phyloP scores from a whole-genome alignment of 2,797 vertebrate species.

The Acanthurus tractus region DNA sequence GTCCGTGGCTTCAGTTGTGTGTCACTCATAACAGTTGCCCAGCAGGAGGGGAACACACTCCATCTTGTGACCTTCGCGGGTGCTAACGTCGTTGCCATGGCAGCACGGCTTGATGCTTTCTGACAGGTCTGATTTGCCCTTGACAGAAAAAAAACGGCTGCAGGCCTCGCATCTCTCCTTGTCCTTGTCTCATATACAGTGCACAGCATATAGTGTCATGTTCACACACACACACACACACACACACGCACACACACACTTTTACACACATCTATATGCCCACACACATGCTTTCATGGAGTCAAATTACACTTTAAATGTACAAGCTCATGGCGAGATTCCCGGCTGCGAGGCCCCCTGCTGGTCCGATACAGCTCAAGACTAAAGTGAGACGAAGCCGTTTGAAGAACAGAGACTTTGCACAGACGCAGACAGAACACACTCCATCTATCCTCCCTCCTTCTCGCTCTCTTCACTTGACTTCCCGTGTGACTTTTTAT shows the following conservation, averaged over 20 bases:
- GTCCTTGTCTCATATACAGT: constrained; percentile 68
- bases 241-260: constrained; percentile 38
- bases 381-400: constrained; percentile 57
- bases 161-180: constrained; percentile 60
- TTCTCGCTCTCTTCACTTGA: constrained; percentile 46
- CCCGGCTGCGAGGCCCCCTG: constrained; percentile 69
- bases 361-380: constrained; percentile 54
- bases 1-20: constrained; percentile 65
- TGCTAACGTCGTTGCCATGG: constrained; percentile 83
- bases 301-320: constrained; percentile 70
- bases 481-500: constrained; percentile 67
- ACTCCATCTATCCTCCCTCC: constrained; percentile 46
- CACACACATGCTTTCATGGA: constrained; percentile 52
- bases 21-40: constrained; percentile 76
- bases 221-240: constrained; percentile 22
- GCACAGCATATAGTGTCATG: constrained; percentile 26
- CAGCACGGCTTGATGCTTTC: constrained; percentile 82
- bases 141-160: constrained; percentile 75
- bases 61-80: constrained; percentile 83
- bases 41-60: constrained; percentile 78
- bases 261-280: constrained; percentile 11
- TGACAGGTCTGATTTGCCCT: constrained; percentile 85
- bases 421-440: constrained; percentile 42
- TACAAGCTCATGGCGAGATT: constrained; percentile 42
- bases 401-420: constrained; percentile 69